Conservation (phyloP, 2,113 vertebrate genomes). For the Proterorhinus semilunaris region DNA sequence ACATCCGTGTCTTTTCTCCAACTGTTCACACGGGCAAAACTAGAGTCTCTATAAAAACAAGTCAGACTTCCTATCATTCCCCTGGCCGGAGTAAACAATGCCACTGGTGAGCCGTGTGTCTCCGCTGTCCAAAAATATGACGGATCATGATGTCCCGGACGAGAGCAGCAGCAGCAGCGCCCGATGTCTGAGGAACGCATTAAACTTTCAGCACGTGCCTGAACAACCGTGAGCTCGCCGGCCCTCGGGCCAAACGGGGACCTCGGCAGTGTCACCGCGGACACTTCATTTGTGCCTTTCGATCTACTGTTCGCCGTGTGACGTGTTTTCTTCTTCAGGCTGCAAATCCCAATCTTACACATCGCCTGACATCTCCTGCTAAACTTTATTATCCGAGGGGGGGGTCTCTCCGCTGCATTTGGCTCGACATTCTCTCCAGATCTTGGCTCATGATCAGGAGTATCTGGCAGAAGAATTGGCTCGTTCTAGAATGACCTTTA, state of each 20-base stretch:
- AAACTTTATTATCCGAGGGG: too few species aligned
- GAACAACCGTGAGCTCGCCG: background rate
- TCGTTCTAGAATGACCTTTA: too few species aligned
- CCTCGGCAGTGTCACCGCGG: background rate
- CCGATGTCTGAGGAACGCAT: background rate
- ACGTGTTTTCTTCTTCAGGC: background rate
- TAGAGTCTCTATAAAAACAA: background rate
- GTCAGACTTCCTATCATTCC: background rate
- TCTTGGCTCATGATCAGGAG: too few species aligned
- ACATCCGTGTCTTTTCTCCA: too few species aligned
- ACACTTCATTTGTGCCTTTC: background rate
- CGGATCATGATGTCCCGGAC: background rate
- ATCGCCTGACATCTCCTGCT: background rate
- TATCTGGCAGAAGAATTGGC: too few species aligned
- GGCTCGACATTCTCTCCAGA: too few species aligned
- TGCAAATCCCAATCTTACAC: background rate
- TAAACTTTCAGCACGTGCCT: background rate
- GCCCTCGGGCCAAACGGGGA: background rate
- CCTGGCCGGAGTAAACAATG: background rate
- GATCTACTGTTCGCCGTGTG: background rate
- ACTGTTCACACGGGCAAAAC: background rate
- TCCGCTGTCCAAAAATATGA: background rate
- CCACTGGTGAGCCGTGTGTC: background rate
- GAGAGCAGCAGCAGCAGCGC: background rate
- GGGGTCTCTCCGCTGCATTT: too few species aligned